Percentiles rank a stretch among this genome's conserved stretches.
These are phyloP conservation scores for Harpegnathos saltator DNA, from an alignment of 1,140 invertebrate genomes.

Conservation along the genomic window DNA sequence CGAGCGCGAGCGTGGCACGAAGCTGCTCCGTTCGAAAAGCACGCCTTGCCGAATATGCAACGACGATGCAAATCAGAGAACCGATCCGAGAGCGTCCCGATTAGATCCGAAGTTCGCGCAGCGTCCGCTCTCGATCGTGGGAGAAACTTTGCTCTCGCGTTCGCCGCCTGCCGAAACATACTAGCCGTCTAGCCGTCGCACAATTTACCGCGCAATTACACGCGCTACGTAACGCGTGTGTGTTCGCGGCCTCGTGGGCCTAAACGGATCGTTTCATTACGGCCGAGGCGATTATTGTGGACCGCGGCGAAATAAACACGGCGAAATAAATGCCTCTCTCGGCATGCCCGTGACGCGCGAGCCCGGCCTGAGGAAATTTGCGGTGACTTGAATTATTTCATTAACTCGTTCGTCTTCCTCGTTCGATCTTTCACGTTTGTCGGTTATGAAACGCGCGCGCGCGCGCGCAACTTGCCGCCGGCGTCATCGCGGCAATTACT, in stretches of 20 bases:
- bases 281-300: too few relatives aligned
- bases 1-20: too few relatives aligned
- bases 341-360: background rate
- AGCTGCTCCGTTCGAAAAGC: background rate
- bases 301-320: too few relatives aligned
- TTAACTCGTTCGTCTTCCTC: constrained; percentile 15
- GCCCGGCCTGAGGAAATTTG: background rate
- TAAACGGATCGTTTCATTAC: too few relatives aligned
- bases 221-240: too few relatives aligned
- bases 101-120: too few relatives aligned
- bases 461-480: constrained; percentile 13
- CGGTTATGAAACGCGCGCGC: constrained; percentile 55
- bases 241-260: too few relatives aligned
- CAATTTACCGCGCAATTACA: too few relatives aligned
- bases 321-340: background rate
- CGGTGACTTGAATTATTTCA: constrained; percentile 38
- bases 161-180: too few relatives aligned
- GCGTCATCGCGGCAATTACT: constrained; percentile 63
- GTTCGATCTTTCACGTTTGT: constrained; percentile 15
- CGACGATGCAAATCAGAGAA: background rate
- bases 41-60: background rate
- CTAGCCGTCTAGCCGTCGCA: too few relatives aligned
- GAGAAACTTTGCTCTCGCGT: background rate
- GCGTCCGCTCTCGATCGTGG: background rate
- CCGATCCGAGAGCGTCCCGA: background rate